Base-by-base conservation (phyloP, 1,140 invertebrate species). In the Ptiloglossa arizonensis region DNA sequence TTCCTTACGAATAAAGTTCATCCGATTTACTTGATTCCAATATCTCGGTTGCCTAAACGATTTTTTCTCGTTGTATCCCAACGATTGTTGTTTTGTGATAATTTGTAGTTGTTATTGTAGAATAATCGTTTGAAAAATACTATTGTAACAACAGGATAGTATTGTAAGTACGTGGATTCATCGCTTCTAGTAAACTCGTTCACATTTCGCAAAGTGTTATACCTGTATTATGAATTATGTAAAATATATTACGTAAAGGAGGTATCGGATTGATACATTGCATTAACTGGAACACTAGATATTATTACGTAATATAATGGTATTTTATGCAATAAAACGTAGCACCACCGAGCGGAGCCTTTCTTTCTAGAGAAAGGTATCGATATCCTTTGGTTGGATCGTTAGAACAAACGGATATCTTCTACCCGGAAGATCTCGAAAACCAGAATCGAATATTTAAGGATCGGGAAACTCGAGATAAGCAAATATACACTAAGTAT, bases 181-280 rank as follows among this genome's bases (percentile, higher is more conserved):
- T 46, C 3, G 17, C 1, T 15, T 3, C 29, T 22, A 59, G 8
- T 3, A 15, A 22, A 52, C n/a, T 38, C 15, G 32, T 8, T 44
- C n/a, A 5, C 19, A 27, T 3, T 17, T 38, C 9, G 5, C 13
- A 8, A 8, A 56, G 41, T 32, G n/a, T n/a, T n/a, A n/a, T n/a
- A 41, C 9, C 27, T 24, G 50, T 57, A n/a, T 74, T 27, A 19
- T 8, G 29, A 75, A 75, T 75, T 75, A 66, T 17, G 57, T 75
- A 67, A 67, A 67, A 9, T 46, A 35, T 35, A 57, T 75, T 75
- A 57, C 35, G 24, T 75, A 75, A 75, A 56, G 38, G 32, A 35
- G 38, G 9, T 67, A 46, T 67, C 50, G 38, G 15, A 75, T 57
- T 67, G 6, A 67, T 57, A 67, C 15, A 13, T 46, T 75, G 19